Evolutionary conservation across 2,797 vertebrate genomes (phyloP).

Genomic region (Perdix hodgsoniae): DNA sequence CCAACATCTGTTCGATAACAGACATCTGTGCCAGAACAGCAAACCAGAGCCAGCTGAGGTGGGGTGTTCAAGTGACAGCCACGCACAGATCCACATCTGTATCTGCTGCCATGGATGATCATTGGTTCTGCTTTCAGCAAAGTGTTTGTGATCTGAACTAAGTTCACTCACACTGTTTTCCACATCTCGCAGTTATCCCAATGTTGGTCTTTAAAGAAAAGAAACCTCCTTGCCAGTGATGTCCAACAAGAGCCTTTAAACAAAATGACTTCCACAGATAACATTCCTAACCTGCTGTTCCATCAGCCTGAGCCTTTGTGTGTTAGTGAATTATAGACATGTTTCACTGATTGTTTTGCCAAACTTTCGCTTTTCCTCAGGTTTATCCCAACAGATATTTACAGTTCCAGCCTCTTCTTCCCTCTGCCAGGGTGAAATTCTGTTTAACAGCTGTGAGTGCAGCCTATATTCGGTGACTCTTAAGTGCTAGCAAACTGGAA

Average conservation of each 20-base stretch:
- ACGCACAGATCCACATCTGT: neutral
- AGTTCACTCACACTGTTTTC: neutral
- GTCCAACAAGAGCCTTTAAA: neutral
- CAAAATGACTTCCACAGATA: neutral
- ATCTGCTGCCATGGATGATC: neutral
- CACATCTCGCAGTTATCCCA: neutral
- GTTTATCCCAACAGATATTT: neutral
- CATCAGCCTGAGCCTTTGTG: neutral
- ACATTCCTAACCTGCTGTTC: neutral
- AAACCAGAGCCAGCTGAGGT: neutral
- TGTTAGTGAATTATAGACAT: neutral
- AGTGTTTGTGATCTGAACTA: neutral
- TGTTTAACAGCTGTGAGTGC: neutral
- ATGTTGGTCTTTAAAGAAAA: neutral
- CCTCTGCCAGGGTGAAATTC: neutral
- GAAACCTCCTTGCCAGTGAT: neutral
- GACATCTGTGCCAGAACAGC: conserved; percentile 54
- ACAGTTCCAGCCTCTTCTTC: neutral
- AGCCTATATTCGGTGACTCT: neutral
- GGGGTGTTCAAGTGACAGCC: neutral
- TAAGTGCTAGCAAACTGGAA: neutral
- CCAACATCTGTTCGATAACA: conserved; percentile 71
- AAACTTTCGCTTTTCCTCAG: neutral
- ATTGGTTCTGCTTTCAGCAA: neutral
- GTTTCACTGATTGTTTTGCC: neutral